Base-by-base conservation (phyloP, 2,888 invertebrate genomes). In the Merodon equestris region DNA sequence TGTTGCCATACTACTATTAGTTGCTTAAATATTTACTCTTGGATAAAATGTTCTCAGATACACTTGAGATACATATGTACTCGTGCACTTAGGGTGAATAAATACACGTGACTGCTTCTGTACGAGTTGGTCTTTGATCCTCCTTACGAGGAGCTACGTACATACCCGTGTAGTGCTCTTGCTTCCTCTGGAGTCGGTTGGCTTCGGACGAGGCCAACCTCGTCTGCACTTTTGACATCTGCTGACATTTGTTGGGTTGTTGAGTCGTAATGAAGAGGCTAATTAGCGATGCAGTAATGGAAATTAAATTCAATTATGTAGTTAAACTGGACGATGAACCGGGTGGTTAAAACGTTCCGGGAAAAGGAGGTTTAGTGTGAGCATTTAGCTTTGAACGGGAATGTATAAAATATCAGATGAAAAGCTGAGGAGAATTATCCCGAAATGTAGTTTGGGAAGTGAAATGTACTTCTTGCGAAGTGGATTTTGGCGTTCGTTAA, bases 1-100 rank as follows among this genome's bases (percentile, higher is more conserved):
- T 17, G 17, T 47, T 10, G 51, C 10, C 60, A 56, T 50, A 54
- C 72, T 68, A 73, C 77, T 79, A 79, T 79, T 79, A 79, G 77
- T 73, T 79, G 77, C 68, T 73, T 79, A 79, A 79, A 79, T 79
- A 79, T 79, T 79, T 73, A 79, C 54, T 63, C 18, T 57, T 53
- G 48, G 61, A 79, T 79, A 68, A 79, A 79, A 73, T 47, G 73
- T 63, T 79, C 73, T 63, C 53, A 70, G 54, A 75, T 76, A 60
- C 64, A 27, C 48, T 73, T 48, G 53, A 58, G 56, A 72, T 66
- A 61, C n/a, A n/a, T 27, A 27, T 27, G 27, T 27, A 27, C 27
- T 27, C 27, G 27, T 27, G 27, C 18, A 66, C 48, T 66, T 48
- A 54, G 50, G 54, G 50, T 53, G 63, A 60, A 66, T 66, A 50